Base-by-base conservation (phyloP, 1,140 invertebrate genomes). In the Atta cephalotes region DNA sequence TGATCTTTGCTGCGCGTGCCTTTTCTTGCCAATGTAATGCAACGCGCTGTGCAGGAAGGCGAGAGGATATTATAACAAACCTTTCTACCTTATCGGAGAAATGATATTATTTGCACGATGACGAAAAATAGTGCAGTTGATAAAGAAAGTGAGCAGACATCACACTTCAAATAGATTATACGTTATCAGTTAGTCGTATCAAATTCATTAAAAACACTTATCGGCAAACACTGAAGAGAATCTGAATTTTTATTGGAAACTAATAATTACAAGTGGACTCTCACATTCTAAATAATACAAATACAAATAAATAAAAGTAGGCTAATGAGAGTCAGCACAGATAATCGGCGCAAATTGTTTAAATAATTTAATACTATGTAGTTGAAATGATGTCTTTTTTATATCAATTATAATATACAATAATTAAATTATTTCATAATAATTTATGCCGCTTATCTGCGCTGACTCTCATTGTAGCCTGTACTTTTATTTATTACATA, bases 1-100 rank as follows among this genome's bases (percentile, higher is more conserved):
- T 68, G 84, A 87, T 89, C 79, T 78, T 88, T 62, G 89, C 77
- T 94, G 92, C 92, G 91, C 92, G 92, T 91, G 92, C 82, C 89
- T 88, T 45, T 88, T 87, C 84, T 87, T 58, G 31, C 62, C 49
- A 21, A 68, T 60, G 60, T 62, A 78, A 56, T 58, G 78, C 78
- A 66, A 66, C 78, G 81, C 66, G 66, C 66, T 79, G 60, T 14
- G 9, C 16, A 14, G 1, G 21, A 4, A 12, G 21, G 18, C 53
- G 28, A 76, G n/a, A 10, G 56, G 25, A 74, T 21, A 21, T 84
- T 84, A 76, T 31, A 31, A 62, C 21, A 18, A 9, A 21, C 21
- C 10, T 56, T 35, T 82, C 7, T 49, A 28, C 16, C 35, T 81
- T 58, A 56, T 28, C 65, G 49, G 56, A 14, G 16, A 45, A 31